Evolutionary conservation across 2,113 vertebrate genomes (phyloP), one percentile per base, ranked within the genome.

Genomic region (Vireo altiloquus): DNA sequence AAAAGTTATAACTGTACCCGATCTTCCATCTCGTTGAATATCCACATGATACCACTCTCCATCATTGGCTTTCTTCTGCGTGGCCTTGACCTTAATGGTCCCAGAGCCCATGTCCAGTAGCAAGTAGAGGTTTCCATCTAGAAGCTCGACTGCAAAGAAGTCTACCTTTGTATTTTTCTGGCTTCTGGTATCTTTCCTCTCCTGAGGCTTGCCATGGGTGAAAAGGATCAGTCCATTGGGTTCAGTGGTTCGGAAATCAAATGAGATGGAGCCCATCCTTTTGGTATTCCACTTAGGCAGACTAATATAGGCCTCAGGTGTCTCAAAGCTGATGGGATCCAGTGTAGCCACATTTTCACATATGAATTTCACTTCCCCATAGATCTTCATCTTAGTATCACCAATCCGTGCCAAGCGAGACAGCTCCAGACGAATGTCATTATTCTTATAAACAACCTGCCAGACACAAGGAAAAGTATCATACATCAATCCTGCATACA

Each of bases 371-470:
- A 99, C 98, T 24, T 99, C 99, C 1, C 99, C 99, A 6, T 99
- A 99, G 89, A 99, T 99, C 97, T 99, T 99, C 99, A 99, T 99
- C 91, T 99, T 99, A 68, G 99, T 99, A 97, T 99, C 99, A 52
- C 99, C 98, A 25, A 99, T 99, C 80, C 99, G 98, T 79, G 99
- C 99, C 91, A 99, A 98, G 71, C 99, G 99, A 92, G 99, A 99
- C 76, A 99, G 98, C 96, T 99, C 99, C 94, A 99, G 97, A 66
- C 99, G 98, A 96, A 99, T 99, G 77, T 99, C 99, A 0, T 99
- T 99, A 98, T 99, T 99, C 96, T 99, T 99, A 97, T 99, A 99
- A 88, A 99, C 99, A 97, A 99, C 99, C 99, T 99, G 98, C 87
- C 78, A 95, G 74, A 95, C 88, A 95, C 81, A 97, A 96, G 92